A percentile compares a stretch with the other conserved stretches of the same genome.
Conservation (phyloP, 2,888 invertebrate genomes). For the Gisinianus flammeolus region DNA sequence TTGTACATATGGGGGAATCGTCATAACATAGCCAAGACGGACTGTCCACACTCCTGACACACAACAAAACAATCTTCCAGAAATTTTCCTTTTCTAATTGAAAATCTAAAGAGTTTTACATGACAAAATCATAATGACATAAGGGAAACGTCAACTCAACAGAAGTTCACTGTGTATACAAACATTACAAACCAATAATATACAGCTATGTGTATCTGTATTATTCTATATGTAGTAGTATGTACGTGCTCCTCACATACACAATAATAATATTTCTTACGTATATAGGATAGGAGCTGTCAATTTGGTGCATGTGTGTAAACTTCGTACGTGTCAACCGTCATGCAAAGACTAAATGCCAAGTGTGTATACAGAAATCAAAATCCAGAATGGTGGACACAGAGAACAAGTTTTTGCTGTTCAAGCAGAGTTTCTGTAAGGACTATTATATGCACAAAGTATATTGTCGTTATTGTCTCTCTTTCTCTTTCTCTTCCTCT, state of each 20-base stretch:
- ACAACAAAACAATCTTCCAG: background rate
- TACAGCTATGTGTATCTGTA: background rate
- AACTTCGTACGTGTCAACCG: background rate
- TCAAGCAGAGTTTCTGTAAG: no score
- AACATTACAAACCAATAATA: background rate
- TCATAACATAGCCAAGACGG: no score
- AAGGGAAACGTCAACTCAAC: background rate
- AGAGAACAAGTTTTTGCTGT: background rate
- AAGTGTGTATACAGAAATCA: background rate
- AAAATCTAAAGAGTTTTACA: background rate
- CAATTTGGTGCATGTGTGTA: background rate
- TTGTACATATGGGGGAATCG: no score
- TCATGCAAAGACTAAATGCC: background rate
- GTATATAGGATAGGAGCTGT: background rate
- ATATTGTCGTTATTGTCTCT: no score
- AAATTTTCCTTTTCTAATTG: background rate
- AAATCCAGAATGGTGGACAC: background rate
- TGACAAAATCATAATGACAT: no score
- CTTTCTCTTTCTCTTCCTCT: no score
- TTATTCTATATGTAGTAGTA: background rate
- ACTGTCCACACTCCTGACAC: no score
- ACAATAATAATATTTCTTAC: background rate
- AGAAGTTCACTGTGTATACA: background rate
- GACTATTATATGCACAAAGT: no score
- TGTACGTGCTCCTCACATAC: background rate